phyloP scores from a whole-genome alignment of 2,113 vertebrate genomes.

The Pedetes capensis region DNA sequence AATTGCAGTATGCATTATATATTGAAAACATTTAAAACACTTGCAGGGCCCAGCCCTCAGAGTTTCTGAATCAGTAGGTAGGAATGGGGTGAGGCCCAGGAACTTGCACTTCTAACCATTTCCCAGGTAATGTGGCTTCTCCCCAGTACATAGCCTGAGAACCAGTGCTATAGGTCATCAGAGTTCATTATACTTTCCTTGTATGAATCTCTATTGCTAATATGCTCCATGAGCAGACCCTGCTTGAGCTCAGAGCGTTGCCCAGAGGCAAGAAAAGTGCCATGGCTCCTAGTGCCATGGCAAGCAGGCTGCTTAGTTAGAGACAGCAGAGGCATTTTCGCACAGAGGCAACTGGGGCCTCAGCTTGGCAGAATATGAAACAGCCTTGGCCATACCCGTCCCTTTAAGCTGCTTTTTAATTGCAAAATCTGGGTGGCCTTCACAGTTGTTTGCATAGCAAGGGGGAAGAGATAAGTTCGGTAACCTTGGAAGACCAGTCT shows the following conservation, averaged over 20 bases:
- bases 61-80: conserved; percentile 35
- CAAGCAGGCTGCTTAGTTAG: background rate
- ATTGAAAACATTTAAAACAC: background rate
- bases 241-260: background rate
- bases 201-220: background rate
- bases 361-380: conserved; percentile 62
- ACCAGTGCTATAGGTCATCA: background rate
- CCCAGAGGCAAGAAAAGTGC: background rate
- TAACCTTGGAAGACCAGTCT: conserved; percentile 49
- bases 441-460: conserved; percentile 34
- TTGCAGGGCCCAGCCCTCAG: background rate
- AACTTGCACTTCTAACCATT: background rate
- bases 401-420: conserved; percentile 63
- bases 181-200: background rate
- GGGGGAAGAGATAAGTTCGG: conserved; percentile 49
- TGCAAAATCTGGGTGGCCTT: conserved; percentile 64
- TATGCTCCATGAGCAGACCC: background rate
- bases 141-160: background rate
- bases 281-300: background rate
- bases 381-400: conserved; percentile 38
- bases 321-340: background rate
- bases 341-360: conserved; percentile 58
- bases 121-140: background rate
- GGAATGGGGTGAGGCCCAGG: background rate
- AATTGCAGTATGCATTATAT: background rate